Base-by-base conservation (phyloP, 2,797 vertebrate genomes). In the Tapera naevia region DNA sequence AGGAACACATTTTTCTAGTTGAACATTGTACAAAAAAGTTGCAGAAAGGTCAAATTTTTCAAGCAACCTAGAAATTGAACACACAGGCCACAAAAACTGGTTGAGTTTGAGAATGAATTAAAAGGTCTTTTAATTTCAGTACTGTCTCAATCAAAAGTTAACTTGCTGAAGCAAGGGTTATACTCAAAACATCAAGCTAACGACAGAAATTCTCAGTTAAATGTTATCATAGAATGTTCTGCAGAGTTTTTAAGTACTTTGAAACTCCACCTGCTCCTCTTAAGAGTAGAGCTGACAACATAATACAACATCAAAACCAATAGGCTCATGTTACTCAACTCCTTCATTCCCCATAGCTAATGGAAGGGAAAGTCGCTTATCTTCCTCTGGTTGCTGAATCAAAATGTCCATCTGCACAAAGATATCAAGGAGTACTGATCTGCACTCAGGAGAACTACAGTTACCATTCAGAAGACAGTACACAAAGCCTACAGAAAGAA, bases 381-480 rank as follows among this genome's bases (percentile, higher is more conserved):
- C 30, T 66, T 43, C 17, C 24, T 50, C 22, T 14, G 53, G 37
- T 1, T 73, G 16, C 61, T 62, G 13, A 80, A 73, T n/a, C 60
- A 66, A 61, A 24, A 32, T 2, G 1, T 11, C 0, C 35, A 27
- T 37, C 17, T 43, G 22, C 10, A 5, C 8, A 11, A 3, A 43
- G 0, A 13, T 21, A 73, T 5, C 7, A 80, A 50, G 19, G 11
- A 76, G 62, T 1, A 64, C 27, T 45, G 24, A 2, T 46, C 53
- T 18, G 32, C 54, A 24, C 14, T n/a, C n/a, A 19, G 13, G 13
- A 66, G 78, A 45, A 13, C 15, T 67, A 62, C 27, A 83, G 43
- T 13, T 54, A 50, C 41, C 4, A 50, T 10, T 39, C 10, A 24
- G 21, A 80, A 62, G 28, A 37, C 0, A 66, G 17, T 28, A 74